Evolutionary conservation across 1,140 invertebrate genomes (phyloP).

Genomic region (Atta cephalotes): DNA sequence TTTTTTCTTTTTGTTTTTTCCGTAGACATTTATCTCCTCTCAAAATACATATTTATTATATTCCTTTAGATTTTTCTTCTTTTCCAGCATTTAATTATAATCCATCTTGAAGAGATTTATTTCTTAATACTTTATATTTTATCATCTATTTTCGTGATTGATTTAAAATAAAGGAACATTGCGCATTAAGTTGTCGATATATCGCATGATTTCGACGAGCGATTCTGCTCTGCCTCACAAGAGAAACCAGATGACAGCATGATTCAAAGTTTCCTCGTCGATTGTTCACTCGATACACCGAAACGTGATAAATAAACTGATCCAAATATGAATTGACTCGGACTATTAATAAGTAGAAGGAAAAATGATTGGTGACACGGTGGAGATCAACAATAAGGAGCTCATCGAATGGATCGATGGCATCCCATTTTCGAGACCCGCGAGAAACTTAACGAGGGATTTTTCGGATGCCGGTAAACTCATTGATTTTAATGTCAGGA

Average conservation of each 20-base stretch:
- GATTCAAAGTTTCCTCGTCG: background rate
- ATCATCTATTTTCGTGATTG: constrained; percentile 6
- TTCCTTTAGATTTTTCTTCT: background rate
- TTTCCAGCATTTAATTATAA: background rate
- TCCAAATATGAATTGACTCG: background rate
- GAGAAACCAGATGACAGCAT: constrained; percentile 20
- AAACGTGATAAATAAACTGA: constrained; percentile 1
- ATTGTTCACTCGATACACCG: background rate
- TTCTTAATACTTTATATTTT: background rate
- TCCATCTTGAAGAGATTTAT: background rate
- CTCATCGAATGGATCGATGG: constrained; percentile 88
- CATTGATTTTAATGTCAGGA: background rate
- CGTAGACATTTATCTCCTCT: no score
- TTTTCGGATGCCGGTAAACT: constrained; percentile 89
- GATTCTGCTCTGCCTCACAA: background rate
- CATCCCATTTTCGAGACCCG: constrained; percentile 87
- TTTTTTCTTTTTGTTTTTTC: no score
- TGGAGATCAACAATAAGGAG: constrained; percentile 71
- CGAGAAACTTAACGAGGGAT: constrained; percentile 88
- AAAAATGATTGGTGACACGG: constrained; percentile 53
- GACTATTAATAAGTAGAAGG: background rate
- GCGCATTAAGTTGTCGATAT: background rate
- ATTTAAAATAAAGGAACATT: constrained; percentile 32
- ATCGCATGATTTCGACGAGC: background rate
- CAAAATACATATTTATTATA: no score